phyloP scores from a whole-genome alignment of 2,797 vertebrate species.

The Chlorospingus flavigularis region DNA sequence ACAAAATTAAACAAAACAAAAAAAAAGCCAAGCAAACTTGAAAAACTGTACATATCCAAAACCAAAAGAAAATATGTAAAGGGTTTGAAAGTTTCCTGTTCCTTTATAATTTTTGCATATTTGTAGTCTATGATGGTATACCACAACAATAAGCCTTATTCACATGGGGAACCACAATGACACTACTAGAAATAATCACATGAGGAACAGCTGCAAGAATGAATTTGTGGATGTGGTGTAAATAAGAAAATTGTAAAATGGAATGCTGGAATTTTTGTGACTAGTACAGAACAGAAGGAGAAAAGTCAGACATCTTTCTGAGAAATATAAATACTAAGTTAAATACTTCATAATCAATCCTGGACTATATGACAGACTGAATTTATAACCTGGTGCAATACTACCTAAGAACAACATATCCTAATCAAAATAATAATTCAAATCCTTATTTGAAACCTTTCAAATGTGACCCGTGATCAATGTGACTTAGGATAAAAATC shows the following conservation, averaged over 20 bases:
- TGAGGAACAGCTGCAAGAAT: constrained; percentile 58
- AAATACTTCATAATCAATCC: neutral
- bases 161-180: constrained; percentile 44
- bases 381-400: neutral
- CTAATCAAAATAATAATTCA: neutral
- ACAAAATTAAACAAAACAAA: neutral
- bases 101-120: constrained; percentile 46
- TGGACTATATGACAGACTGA: neutral
- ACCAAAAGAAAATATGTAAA: constrained; percentile 22
- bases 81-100: constrained; percentile 22
- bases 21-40: neutral
- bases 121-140: constrained; percentile 13
- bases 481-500: neutral
- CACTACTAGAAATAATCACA: constrained; percentile 57
- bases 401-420: neutral
- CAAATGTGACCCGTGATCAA: neutral
- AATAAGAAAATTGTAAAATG: constrained; percentile 13
- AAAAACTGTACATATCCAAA: neutral
- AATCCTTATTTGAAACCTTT: neutral
- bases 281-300: neutral
- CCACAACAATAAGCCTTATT: constrained; percentile 60
- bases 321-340: neutral
- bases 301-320: neutral
- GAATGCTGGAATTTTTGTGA: neutral
- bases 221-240: constrained; percentile 25